Evolutionary conservation across 2,888 invertebrate genomes (phyloP), one percentile per base, ranked within the genome.

Genomic region (Acleris literana): DNA sequence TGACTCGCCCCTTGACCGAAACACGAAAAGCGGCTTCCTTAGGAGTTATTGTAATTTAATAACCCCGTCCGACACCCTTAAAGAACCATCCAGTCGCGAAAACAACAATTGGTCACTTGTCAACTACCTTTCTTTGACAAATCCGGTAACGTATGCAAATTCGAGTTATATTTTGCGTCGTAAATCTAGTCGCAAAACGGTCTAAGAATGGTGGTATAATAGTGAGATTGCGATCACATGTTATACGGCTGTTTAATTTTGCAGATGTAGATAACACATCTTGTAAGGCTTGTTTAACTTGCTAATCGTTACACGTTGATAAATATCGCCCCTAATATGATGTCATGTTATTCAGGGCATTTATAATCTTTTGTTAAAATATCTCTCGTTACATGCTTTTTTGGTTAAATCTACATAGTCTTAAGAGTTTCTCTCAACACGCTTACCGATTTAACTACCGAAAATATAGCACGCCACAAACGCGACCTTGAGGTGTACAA

Each of bases 41-140:
- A 59, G 78, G 77, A 87, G 84, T 88, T 87, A 92, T 87, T 82
- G 90, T 88, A 88, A 89, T 90, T 88, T 91, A 90, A 90, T 91
- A 88, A 86, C 85, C 83, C 77, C 68, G 80, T 76, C 76, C 73
- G 70, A 64, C 44, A 62, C 72, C 73, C 85, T 87, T 85, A 82
- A 56, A 71, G 72, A 76, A 60, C 75, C 75, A 86, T 86, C 87
- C 88, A 85, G 73, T 85, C 78, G 85, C 82, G 74, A 86, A 84
- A 81, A 78, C 80, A 78, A 74, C 88, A 90, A 91, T 88, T 84
- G 89, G 86, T 90, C 89, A 90, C 90, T 90, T 90, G 90, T 86
- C 86, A 83, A 81, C 78, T 76, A 75, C 70, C 71, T 73, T 74
- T 73, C 79, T 81, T 85, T 85, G 85, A 85, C 73, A 57, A 69